A percentile compares a stretch with the other conserved stretches of the same genome.
phyloP scores from a whole-genome alignment of 2,888 invertebrate species.

The Acanthosepion pharaonis region DNA sequence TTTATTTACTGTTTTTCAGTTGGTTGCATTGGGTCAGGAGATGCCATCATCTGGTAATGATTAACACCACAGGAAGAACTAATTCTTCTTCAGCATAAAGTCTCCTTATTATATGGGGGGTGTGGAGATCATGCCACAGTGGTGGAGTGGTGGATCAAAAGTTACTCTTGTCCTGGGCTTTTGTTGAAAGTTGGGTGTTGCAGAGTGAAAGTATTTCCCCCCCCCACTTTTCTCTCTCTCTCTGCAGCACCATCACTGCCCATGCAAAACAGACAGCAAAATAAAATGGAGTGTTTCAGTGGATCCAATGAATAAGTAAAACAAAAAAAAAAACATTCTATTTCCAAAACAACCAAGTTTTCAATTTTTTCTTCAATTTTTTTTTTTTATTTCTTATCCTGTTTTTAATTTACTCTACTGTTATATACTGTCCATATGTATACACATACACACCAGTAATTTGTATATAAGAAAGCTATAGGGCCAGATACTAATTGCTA shows the following conservation, averaged over 20 bases:
- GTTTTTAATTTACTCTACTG: background rate
- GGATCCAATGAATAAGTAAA: too few relatives aligned
- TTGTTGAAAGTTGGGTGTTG: background rate
- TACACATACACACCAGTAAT: too few relatives aligned
- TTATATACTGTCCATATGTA: too few relatives aligned
- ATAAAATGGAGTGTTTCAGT: background rate
- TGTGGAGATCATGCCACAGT: background rate
- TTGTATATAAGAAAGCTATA: too few relatives aligned
- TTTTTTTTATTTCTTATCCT: background rate
- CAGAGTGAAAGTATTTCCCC: background rate
- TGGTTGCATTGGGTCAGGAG: conserved; percentile 40
- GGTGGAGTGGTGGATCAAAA: background rate
- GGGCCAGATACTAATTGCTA: too few relatives aligned
- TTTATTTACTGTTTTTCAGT: conserved; percentile 15
- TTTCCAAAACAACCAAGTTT: background rate
- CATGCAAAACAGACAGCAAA: background rate
- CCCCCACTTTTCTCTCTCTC: background rate
- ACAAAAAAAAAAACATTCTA: background rate
- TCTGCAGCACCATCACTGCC: background rate
- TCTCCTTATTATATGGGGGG: background rate
- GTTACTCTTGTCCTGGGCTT: background rate
- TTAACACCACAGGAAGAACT: background rate
- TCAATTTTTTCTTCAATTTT: background rate
- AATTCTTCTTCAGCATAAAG: background rate
- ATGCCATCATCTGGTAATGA: conserved; percentile 33